These are phyloP conservation scores for Charadrius vociferus DNA, from an alignment of 2,113 vertebrate genomes.

Conservation along the genomic window DNA sequence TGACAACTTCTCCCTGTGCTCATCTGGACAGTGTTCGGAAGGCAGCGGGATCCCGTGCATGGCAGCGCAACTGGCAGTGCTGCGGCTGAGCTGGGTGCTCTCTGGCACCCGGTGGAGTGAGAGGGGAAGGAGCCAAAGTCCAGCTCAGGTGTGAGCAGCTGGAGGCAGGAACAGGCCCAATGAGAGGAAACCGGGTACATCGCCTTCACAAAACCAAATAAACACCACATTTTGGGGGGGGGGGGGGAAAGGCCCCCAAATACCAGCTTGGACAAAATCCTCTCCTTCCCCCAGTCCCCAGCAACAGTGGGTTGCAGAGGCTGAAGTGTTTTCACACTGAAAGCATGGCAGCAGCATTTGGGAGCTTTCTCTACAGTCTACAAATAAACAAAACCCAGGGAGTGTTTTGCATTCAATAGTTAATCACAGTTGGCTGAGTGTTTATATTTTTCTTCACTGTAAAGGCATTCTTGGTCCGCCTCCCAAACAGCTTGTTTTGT, in stretches of 20 bases:
- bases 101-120: accelerated
- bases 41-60: background rate
- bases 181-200: background rate
- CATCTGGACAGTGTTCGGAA: background rate
- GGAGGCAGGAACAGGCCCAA: background rate
- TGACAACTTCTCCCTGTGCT: background rate
- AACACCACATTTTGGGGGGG: background rate
- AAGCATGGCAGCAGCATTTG: background rate
- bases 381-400: constrained; percentile 60
- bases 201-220: background rate
- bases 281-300: background rate
- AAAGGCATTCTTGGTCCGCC: constrained; percentile 61
- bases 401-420: constrained; percentile 61
- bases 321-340: constrained; percentile 5
- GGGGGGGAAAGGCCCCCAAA: accelerated
- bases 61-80: background rate
- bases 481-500: constrained; percentile 68
- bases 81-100: background rate
- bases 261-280: background rate
- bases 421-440: constrained; percentile 60
- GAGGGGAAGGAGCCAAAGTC: background rate
- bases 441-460: constrained; percentile 62
- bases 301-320: background rate
- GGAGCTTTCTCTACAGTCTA: constrained; percentile 3
- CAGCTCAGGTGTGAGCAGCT: background rate